Evolutionary conservation across 2,888 invertebrate species (phyloP).

Genomic region (Dioctria rufipes): DNA sequence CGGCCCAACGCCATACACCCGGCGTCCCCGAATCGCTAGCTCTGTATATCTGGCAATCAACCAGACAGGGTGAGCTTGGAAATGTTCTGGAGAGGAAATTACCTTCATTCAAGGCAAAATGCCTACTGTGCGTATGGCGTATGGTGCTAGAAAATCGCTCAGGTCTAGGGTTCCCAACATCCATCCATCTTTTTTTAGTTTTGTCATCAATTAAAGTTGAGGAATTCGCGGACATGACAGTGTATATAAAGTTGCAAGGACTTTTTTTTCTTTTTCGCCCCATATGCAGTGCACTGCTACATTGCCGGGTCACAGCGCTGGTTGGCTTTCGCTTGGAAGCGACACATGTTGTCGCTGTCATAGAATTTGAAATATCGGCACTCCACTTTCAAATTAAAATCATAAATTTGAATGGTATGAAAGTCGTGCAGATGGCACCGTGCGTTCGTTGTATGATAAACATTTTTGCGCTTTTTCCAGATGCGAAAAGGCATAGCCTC

Average conservation of each 20-base stretch:
- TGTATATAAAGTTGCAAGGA: conserved; percentile 29
- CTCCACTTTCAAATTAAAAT: conserved; percentile 60
- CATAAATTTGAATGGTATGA: conserved; percentile 59
- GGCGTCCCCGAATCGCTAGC: conserved; percentile 7
- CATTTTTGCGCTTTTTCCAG: conserved; percentile 14
- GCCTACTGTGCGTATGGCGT: background rate
- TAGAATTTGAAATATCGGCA: conserved; percentile 60
- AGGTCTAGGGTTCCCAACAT: background rate
- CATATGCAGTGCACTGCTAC: background rate
- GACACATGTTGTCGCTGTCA: conserved; percentile 60
- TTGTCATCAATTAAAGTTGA: conserved; percentile 47
- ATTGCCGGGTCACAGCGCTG: conserved; percentile 26
- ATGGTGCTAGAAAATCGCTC: background rate
- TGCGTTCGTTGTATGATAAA: conserved; percentile 44
- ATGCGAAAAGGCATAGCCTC: conserved; percentile 15
- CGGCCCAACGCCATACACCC: background rate
- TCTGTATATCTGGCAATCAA: conserved; percentile 38
- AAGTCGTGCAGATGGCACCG: conserved; percentile 57
- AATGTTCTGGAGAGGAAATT: conserved; percentile 44
- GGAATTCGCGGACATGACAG: conserved; percentile 48
- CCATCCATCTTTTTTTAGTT: conserved; percentile 56
- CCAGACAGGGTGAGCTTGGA: conserved; percentile 23
- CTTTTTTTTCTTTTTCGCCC: background rate
- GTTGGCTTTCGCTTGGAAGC: conserved; percentile 15
- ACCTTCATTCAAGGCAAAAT: conserved; percentile 23